These are phyloP conservation scores for Chelidonichthys spinosus DNA, from an alignment of 2,797 vertebrate genomes.

Conservation along the genomic window DNA sequence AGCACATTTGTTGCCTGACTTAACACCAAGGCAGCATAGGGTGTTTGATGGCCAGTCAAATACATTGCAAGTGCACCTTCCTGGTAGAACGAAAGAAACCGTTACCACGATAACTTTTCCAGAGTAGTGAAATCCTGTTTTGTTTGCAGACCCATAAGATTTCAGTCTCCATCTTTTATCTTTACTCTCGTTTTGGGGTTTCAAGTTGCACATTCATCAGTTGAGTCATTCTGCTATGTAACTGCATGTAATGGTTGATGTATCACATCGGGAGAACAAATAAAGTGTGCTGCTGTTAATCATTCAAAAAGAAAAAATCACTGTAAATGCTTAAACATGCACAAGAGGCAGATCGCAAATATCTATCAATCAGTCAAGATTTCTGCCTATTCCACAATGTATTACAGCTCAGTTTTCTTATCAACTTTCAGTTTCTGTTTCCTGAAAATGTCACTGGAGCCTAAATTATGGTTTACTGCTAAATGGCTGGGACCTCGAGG, in stretches of 20 bases:
- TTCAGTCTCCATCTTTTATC: neutral
- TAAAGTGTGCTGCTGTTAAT: neutral
- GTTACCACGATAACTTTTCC: neutral
- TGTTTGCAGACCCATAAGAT: neutral
- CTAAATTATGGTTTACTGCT: neutral
- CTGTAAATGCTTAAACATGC: slow-evolving; percentile 14
- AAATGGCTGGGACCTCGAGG: slow-evolving; percentile 26
- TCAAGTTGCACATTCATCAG: neutral
- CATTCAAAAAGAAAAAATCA: neutral
- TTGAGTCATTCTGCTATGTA: neutral
- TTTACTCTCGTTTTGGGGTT: neutral
- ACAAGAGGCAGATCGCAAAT: neutral
- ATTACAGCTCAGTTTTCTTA: neutral
- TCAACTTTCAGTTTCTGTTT: slow-evolving; percentile 1
- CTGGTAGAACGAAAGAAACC: neutral
- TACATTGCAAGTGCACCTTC: neutral
- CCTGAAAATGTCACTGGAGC: neutral
- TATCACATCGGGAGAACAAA: neutral
- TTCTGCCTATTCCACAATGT: neutral
- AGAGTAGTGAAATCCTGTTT: neutral
- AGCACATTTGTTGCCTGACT: neutral
- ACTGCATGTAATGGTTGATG: neutral
- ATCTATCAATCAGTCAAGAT: neutral
- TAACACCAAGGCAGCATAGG: neutral
- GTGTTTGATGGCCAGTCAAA: neutral